Evolutionary conservation across 2,797 vertebrate species (phyloP).

Genomic region (Tragelaphus oryx): DNA sequence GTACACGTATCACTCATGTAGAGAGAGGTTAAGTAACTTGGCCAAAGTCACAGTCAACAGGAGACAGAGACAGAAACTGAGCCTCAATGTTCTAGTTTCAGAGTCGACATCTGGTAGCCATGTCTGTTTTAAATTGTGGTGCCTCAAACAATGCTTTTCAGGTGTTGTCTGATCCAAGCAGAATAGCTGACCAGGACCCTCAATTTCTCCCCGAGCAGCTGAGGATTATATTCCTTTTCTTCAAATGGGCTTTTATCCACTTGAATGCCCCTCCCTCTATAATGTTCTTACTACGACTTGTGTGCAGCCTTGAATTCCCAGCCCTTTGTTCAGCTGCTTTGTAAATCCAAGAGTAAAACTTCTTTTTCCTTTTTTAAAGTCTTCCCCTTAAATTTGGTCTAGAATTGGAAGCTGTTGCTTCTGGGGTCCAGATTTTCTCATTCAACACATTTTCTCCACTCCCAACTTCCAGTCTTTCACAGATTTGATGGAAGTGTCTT

Average conservation of each 20-base stretch:
- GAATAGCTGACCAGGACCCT: background rate
- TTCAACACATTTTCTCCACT: background rate
- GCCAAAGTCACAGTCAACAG: background rate
- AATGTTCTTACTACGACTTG: background rate
- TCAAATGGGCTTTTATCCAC: background rate
- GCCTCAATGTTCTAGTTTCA: background rate
- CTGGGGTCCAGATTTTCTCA: background rate
- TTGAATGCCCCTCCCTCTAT: background rate
- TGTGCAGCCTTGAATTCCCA: background rate
- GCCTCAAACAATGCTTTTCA: background rate
- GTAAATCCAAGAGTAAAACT: background rate
- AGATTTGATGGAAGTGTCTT: background rate
- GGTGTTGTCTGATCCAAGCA: background rate
- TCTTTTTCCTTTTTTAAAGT: background rate
- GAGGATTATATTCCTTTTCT: background rate
- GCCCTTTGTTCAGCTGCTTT: background rate
- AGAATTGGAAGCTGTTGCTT: background rate
- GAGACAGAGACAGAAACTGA: background rate
- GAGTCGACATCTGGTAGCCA: background rate
- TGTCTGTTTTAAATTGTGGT: background rate
- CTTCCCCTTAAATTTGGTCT: background rate
- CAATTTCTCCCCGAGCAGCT: background rate
- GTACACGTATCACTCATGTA: rapidly evolving
- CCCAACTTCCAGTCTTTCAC: background rate
- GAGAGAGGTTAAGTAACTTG: background rate